A percentile compares a stretch with the other conserved stretches of the same genome.
Conservation (phyloP, 2,888 invertebrate genomes). For the Campaea margaritaria region DNA sequence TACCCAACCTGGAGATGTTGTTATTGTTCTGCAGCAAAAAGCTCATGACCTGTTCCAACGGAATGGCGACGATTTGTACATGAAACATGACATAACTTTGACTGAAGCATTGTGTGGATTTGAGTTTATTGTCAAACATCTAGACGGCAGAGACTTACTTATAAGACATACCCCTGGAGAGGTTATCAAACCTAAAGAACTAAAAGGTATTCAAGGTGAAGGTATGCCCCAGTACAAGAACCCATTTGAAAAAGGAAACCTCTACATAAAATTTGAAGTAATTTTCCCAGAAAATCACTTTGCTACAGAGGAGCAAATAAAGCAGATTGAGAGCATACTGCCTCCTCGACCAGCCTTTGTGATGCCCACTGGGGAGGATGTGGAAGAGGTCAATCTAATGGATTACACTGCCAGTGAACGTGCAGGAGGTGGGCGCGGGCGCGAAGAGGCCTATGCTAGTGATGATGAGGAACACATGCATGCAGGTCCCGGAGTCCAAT, state of each 20-base stretch:
- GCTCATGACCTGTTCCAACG: slow-evolving; percentile 92
- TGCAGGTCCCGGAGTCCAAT: slow-evolving; percentile 88
- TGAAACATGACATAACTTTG: slow-evolving; percentile 90
- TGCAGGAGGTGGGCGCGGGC: slow-evolving; percentile 75
- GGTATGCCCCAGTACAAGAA: slow-evolving; percentile 96
- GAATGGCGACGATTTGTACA: slow-evolving; percentile 89
- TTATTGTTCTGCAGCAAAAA: slow-evolving; percentile 93
- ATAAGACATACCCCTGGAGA: slow-evolving; percentile 92
- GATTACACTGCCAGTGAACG: slow-evolving; percentile 89
- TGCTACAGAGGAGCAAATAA: slow-evolving; percentile 87
- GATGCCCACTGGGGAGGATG: slow-evolving; percentile 91
- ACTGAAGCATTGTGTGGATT: slow-evolving; percentile 97
- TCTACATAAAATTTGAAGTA: slow-evolving; percentile 94
- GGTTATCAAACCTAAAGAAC: slow-evolving; percentile 92
- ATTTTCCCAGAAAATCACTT: slow-evolving; percentile 94
- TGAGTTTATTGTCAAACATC: slow-evolving; percentile 92
- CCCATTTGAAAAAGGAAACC: slow-evolving; percentile 94
- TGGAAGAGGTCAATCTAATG: slow-evolving; percentile 93
- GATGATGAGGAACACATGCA: slow-evolving; percentile 86
- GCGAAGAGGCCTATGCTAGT: slow-evolving; percentile 90
- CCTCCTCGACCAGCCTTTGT: slow-evolving; percentile 89
- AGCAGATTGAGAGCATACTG: slow-evolving; percentile 90
- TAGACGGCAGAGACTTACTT: slow-evolving; percentile 94
- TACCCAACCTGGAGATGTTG: slow-evolving; percentile 94
- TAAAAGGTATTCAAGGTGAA: slow-evolving; percentile 92